phyloP scores from a whole-genome alignment of 2,888 invertebrate genomes.

The Zaprionus obscuricornis region DNA sequence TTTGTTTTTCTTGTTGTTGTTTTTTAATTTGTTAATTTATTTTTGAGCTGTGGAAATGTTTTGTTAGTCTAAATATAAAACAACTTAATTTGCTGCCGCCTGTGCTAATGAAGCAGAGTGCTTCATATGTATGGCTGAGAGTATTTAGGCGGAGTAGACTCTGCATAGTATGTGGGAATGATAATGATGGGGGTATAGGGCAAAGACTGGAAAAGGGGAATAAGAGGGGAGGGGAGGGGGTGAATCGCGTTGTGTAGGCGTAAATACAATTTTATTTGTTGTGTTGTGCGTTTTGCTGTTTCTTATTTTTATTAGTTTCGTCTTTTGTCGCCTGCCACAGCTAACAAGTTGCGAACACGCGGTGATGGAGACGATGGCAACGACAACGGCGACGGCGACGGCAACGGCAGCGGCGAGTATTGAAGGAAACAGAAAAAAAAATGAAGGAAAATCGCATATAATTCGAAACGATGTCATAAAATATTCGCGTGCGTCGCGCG shows the following conservation, averaged over 20 bases:
- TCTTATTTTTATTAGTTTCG: conserved; percentile 54
- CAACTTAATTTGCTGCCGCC: conserved; percentile 76
- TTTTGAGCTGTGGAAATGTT: conserved; percentile 23
- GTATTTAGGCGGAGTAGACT: not conserved
- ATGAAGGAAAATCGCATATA: conserved; percentile 58
- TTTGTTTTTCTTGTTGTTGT: conserved; percentile 20
- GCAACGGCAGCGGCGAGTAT: too few relatives aligned
- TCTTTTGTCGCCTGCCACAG: conserved; percentile 63
- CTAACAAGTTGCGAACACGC: conserved; percentile 66
- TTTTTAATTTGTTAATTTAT: conserved; percentile 73
- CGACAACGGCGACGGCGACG: too few relatives aligned
- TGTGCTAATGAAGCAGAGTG: conserved; percentile 67
- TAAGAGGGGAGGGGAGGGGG: conserved; percentile 1
- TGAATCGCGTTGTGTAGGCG: conserved; percentile 53
- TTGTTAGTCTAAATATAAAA: conserved; percentile 61
- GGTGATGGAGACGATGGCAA: too few relatives aligned
- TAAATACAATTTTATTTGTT: conserved; percentile 70
- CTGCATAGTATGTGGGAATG: too few relatives aligned
- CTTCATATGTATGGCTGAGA: not conserved
- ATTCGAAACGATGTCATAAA: conserved; percentile 74
- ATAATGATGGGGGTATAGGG: not conserved
- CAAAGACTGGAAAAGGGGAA: conserved; percentile 17
- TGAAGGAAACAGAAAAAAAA: conserved; percentile 2
- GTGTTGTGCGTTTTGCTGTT: conserved; percentile 50
- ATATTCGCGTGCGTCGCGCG: conserved; percentile 69